These are phyloP conservation scores for Tetramorium bicarinatum DNA, from an alignment of 2,888 invertebrate species.

Conservation along the genomic window DNA sequence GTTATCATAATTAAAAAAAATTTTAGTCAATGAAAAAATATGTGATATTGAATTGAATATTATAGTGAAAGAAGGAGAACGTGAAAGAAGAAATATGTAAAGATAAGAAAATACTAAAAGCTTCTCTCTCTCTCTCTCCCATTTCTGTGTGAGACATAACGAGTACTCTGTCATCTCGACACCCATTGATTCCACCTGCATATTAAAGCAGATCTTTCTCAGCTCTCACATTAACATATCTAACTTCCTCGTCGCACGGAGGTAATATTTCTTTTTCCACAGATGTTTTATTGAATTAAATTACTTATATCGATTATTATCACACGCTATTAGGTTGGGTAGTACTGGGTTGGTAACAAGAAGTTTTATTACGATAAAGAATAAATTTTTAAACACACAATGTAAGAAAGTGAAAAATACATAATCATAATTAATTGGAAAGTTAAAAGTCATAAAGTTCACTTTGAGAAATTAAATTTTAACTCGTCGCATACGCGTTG, in stretches of 20 bases:
- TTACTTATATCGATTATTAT: constrained; percentile 48
- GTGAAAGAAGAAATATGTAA: not conserved
- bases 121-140: constrained; percentile 57
- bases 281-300: constrained; percentile 55
- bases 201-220: constrained; percentile 78
- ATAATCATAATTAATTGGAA: not conserved
- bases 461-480: constrained; percentile 4
- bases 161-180: constrained; percentile 79
- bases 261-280: constrained; percentile 59
- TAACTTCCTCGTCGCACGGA: constrained; percentile 70
- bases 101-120: constrained; percentile 66
- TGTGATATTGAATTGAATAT: not conserved
- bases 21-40: not conserved
- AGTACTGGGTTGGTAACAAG: not conserved
- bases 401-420: not conserved
- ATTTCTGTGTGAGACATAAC: constrained; percentile 75
- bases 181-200: constrained; percentile 80
- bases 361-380: not conserved
- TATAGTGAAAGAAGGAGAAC: not conserved
- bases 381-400: not conserved
- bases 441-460: not conserved
- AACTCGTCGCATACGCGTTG: not conserved
- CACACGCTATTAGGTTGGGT: not conserved
- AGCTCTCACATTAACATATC: constrained; percentile 79
- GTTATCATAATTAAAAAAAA: not conserved